Evolutionary conservation across 2,113 vertebrate genomes (phyloP).

Genomic region (Clinocottus analis): DNA sequence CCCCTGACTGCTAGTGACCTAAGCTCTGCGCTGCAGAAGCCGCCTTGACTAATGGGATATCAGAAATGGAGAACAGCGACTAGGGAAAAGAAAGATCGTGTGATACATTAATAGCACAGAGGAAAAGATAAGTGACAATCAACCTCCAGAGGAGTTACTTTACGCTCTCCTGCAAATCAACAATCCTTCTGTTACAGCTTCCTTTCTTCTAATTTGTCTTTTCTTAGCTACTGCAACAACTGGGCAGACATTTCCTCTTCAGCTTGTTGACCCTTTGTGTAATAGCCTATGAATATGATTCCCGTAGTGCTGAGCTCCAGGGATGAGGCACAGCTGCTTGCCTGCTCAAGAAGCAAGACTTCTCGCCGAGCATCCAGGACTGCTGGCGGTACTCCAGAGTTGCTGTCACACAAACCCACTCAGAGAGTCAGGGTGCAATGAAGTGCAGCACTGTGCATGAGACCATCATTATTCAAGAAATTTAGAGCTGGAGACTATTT

Average conservation of each 20-base stretch:
- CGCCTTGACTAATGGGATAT: slow-evolving; percentile 64
- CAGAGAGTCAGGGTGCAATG: slow-evolving; percentile 25
- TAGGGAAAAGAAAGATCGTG: neutral
- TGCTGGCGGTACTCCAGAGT: slow-evolving; percentile 32
- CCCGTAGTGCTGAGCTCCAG: slow-evolving; percentile 29
- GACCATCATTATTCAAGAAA: slow-evolving; percentile 14
- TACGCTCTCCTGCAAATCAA: neutral
- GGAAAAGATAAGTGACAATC: slow-evolving; percentile 7
- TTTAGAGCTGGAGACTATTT: slow-evolving; percentile 9
- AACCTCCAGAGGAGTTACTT: slow-evolving; percentile 1
- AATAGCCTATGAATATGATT: slow-evolving; percentile 18
- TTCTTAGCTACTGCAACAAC: neutral
- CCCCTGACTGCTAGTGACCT: slow-evolving; percentile 57
- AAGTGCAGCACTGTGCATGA: slow-evolving; percentile 13
- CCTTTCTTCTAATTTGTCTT: neutral
- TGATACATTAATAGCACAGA: slow-evolving; percentile 14
- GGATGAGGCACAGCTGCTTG: slow-evolving; percentile 32
- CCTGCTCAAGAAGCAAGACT: slow-evolving; percentile 24
- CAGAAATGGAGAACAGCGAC: slow-evolving; percentile 35
- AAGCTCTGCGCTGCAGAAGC: slow-evolving; percentile 28
- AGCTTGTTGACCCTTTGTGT: slow-evolving; percentile 37
- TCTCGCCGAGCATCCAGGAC: slow-evolving; percentile 20
- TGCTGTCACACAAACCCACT: slow-evolving; percentile 46
- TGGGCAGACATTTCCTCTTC: neutral
- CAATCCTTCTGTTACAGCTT: neutral